Base-by-base conservation (phyloP, 37 sponge, comb jelly and placozoan species). In the Diacarnus erythraeanus region DNA sequence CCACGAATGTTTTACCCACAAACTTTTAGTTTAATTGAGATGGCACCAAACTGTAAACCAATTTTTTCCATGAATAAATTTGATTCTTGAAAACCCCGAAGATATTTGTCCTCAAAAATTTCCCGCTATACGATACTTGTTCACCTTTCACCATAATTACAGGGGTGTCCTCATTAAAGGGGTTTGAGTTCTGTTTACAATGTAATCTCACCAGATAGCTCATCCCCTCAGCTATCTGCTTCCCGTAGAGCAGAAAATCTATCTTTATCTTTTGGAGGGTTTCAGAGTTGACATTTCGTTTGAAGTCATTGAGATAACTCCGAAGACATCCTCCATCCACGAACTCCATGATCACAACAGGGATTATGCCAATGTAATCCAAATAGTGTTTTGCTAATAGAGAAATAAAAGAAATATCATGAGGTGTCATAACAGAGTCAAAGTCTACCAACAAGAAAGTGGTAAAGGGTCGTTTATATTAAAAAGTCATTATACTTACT, bases 191-290 rank as follows among this genome's bases (percentile, higher is more conserved):
- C n/a, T 69, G 40, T 12, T 41, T 10, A 27, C 65, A 30, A 25
- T 27, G 21, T 10, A 9, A 35, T 40, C 90, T 54, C 37, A 90
- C 90, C 85, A 90, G 36, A 54, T 90, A 84, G 6, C 69, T 43
- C 91, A 91, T 91, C 38, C 78, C 91, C 23, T 80, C 77, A 20
- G 91, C 91, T 0, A 91, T 82, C 47, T 91, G 91, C 33, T 54
- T 29, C 22, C 79, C 58, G 42, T 75, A 86, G 33, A 33, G 27
- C 25, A 88, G 37, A 29, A 68, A 74, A 54, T 41, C 17, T 43
- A 12, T 39, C 39, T 29, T 68, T 22, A 27, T 54, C 8, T 5
- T 34, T 1, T 20, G 37, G 40, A 60, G 23, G 2, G 34, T 4
- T 9, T 68, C 38, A 30, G 69, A 17, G 8, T 4, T 68, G 64